phyloP scores from a whole-genome alignment of 2,888 invertebrate genomes.

The Boloria euphrosyne region DNA sequence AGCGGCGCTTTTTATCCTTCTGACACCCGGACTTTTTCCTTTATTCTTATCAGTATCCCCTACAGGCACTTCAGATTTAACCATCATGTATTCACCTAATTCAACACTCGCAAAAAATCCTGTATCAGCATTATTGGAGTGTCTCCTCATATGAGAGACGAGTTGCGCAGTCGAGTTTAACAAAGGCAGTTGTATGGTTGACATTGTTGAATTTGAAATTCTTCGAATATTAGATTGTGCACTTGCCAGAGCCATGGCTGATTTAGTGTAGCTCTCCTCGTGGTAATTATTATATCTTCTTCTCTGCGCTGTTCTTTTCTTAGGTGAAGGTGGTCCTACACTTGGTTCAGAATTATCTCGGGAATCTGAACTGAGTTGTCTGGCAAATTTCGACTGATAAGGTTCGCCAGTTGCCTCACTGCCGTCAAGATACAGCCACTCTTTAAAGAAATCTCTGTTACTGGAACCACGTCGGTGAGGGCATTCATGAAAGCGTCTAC shows the following conservation, averaged over 20 bases:
- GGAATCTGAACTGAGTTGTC: conserved; percentile 80
- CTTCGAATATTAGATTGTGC: conserved; percentile 80
- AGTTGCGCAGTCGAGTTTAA: conserved; percentile 75
- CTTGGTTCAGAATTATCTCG: conserved; percentile 77
- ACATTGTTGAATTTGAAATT: conserved; percentile 84
- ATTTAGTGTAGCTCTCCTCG: conserved; percentile 76
- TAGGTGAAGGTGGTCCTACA: conserved; percentile 75
- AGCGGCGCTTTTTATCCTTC: conserved; percentile 87
- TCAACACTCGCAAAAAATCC: conserved; percentile 82
- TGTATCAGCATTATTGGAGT: conserved; percentile 84
- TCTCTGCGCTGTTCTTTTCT: conserved; percentile 67
- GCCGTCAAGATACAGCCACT: conserved; percentile 73
- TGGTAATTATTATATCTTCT: conserved; percentile 72
- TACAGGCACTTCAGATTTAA: conserved; percentile 75
- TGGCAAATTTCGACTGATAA: conserved; percentile 78
- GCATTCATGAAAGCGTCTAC: conserved; percentile 70
- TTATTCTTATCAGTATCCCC: conserved; percentile 71
- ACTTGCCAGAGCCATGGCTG: conserved; percentile 74
- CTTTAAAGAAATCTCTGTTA: conserved; percentile 73
- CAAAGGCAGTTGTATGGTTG: conserved; percentile 82
- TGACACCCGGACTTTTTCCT: conserved; percentile 84
- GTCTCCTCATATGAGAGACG: conserved; percentile 80
- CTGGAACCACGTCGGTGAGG: conserved; percentile 65
- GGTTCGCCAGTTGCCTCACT: conserved; percentile 71
- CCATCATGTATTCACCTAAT: conserved; percentile 79